Percentiles rank a stretch among this genome's conserved stretches.
phyloP scores from a whole-genome alignment of 1,140 invertebrate species.

The Euschistus heros region DNA sequence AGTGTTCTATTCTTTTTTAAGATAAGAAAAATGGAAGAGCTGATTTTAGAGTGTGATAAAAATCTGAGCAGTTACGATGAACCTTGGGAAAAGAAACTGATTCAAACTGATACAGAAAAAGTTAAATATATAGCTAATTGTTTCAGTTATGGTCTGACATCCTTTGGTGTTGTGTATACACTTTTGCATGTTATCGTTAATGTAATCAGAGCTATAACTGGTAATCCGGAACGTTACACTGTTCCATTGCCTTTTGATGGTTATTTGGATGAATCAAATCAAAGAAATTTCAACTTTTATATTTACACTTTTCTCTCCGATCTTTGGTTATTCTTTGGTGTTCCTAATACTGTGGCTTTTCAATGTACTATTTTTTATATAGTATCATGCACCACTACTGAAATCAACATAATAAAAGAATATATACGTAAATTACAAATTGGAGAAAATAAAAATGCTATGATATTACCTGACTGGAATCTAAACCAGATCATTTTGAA shows the following conservation, averaged over 20 bases:
- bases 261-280: not conserved
- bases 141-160: not conserved
- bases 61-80: not conserved
- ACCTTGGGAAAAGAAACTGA: not conserved
- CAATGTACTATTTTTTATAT: slow-evolving; percentile 7
- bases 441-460: too few relatives aligned
- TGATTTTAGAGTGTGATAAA: too few relatives aligned
- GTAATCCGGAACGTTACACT: not conserved
- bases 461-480: too few relatives aligned
- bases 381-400: not conserved
- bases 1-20: too few relatives aligned
- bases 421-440: too few relatives aligned
- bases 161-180: not conserved
- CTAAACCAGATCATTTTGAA: too few relatives aligned
- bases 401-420: slow-evolving; percentile 8
- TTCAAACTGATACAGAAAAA: not conserved
- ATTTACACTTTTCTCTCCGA: not conserved
- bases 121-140: not conserved
- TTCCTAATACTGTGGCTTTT: slow-evolving; percentile 1
- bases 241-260: not conserved
- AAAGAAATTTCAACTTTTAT: slow-evolving; percentile 1
- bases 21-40: too few relatives aligned
- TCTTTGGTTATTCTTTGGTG: not conserved
- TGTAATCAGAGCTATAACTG: not conserved
- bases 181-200: not conserved